phyloP scores from a whole-genome alignment of 2,888 invertebrate genomes.

The Selenia dentaria region DNA sequence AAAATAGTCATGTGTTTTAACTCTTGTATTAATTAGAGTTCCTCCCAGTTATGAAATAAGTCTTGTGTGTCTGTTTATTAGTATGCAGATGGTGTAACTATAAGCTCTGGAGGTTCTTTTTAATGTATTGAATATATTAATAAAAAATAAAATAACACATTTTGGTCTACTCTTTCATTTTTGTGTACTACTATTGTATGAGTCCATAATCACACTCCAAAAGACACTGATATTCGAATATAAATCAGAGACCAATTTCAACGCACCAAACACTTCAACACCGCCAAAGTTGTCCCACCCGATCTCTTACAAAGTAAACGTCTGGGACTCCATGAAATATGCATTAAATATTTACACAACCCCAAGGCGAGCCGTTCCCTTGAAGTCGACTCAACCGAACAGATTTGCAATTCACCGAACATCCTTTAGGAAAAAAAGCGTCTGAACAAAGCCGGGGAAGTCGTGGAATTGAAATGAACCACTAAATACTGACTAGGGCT shows the following conservation, averaged over 20 bases:
- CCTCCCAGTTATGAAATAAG: no score
- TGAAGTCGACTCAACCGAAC: slow-evolving; percentile 74
- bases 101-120: no score
- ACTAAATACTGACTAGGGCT: slow-evolving; percentile 57
- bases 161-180: no score
- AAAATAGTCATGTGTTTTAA: no score
- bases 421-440: slow-evolving; percentile 73
- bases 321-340: slow-evolving; percentile 76
- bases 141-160: no score
- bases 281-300: slow-evolving; percentile 61
- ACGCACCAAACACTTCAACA: slow-evolving; percentile 42
- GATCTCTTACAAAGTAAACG: slow-evolving; percentile 75
- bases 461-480: slow-evolving; percentile 66
- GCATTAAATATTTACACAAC: slow-evolving; percentile 82
- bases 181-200: no score
- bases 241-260: slow-evolving; percentile 8
- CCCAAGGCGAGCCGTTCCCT: slow-evolving; percentile 66
- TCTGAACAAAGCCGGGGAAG: slow-evolving; percentile 65
- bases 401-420: slow-evolving; percentile 81
- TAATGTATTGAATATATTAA: no score
- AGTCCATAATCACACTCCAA: no score
- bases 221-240: background rate
- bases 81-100: no score
- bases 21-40: no score
- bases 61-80: no score